These are phyloP conservation scores for Rhyacophila evoluta DNA, from an alignment of 2,888 invertebrate species.

Conservation along the genomic window DNA sequence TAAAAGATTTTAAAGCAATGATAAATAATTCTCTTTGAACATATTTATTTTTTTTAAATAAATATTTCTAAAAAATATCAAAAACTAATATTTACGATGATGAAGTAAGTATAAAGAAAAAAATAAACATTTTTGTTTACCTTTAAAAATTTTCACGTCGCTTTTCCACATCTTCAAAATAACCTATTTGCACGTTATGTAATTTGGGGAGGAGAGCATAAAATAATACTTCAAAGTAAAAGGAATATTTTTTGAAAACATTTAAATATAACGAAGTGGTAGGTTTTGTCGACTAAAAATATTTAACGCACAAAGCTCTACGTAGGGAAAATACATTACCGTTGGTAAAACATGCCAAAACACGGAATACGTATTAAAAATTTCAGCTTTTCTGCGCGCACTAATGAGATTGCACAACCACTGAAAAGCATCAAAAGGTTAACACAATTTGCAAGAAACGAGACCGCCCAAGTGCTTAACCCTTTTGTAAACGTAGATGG, in stretches of 20 bases:
- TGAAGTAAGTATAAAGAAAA: too few relatives aligned
- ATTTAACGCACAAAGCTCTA: background rate
- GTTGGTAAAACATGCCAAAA: background rate
- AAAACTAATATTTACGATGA: too few relatives aligned
- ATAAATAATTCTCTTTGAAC: too few relatives aligned
- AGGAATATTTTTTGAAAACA: background rate
- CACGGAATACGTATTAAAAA: conserved; percentile 12
- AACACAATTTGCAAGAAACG: conserved; percentile 14
- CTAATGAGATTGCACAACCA: conserved; percentile 17
- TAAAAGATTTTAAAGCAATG: too few relatives aligned
- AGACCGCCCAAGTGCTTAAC: background rate
- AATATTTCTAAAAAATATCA: too few relatives aligned
- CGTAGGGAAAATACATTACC: background rate
- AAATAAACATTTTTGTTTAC: too few relatives aligned
- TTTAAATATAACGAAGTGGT: background rate
- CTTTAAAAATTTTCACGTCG: too few relatives aligned
- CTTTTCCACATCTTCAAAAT: too few relatives aligned
- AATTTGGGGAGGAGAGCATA: background rate
- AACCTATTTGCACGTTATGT: too few relatives aligned
- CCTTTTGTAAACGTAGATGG: background rate
- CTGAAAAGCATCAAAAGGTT: conserved; percentile 4
- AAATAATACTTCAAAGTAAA: background rate
- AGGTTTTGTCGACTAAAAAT: background rate
- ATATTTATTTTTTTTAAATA: too few relatives aligned
- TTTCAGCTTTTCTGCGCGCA: conserved; percentile 2